phyloP scores from a whole-genome alignment of 2,113 vertebrate species.

The Phyllopteryx taeniolatus region DNA sequence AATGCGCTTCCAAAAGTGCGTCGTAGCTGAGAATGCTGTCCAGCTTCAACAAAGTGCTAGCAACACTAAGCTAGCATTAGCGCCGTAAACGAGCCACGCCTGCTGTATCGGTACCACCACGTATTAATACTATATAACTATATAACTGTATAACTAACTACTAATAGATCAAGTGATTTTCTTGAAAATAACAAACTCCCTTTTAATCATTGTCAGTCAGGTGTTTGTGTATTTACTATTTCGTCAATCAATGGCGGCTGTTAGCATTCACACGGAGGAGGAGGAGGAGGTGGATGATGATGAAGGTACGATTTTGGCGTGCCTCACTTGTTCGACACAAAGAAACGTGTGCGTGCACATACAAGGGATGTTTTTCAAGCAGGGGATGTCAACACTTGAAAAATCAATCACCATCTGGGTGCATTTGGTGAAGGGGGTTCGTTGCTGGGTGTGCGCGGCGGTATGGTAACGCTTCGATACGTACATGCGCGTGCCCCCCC shows the following conservation, averaged over 20 bases:
- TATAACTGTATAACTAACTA: background rate
- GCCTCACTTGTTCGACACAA: constrained; percentile 9
- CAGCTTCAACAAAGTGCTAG: no score
- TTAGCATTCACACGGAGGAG: background rate
- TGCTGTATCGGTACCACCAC: no score
- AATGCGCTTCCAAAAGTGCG: no score
- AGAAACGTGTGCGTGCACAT: constrained; percentile 26
- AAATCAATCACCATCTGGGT: constrained; percentile 99
- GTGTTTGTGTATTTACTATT: background rate
- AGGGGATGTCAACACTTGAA: constrained; percentile 97
- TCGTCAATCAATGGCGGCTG: background rate
- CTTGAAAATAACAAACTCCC: background rate
- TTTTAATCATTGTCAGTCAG: no score
- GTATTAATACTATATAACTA: no score
- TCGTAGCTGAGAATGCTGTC: no score
- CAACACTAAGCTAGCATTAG: no score
- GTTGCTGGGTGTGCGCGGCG: background rate
- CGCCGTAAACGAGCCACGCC: no score
- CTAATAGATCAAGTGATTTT: background rate
- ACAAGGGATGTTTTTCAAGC: constrained; percentile 89
- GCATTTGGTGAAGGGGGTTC: constrained; percentile 74
- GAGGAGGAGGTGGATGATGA: background rate
- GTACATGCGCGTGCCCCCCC: constrained; percentile 27
- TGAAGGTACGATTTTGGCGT: background rate
- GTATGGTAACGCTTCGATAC: constrained; percentile 7